phyloP scores from a whole-genome alignment of 2,113 vertebrate genomes.

The Otocyon megalotis region DNA sequence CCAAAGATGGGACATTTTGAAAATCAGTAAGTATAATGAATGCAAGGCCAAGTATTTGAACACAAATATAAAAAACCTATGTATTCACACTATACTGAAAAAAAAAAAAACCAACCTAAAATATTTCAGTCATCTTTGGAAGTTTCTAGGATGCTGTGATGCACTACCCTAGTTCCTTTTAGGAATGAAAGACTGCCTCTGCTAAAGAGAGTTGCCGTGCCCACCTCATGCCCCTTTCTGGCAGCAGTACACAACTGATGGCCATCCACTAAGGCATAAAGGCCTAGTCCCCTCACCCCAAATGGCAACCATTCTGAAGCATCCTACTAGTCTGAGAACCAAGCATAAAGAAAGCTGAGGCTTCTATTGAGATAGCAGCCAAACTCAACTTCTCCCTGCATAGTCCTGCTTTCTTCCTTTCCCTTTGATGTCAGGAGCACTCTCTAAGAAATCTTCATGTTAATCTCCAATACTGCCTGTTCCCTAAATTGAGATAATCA shows the following conservation, averaged over 20 bases:
- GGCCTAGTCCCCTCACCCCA: neutral
- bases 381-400: neutral
- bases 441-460: neutral
- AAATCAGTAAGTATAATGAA: neutral
- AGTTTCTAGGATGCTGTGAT: slow-evolving; percentile 5
- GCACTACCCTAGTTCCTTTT: neutral
- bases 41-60: neutral
- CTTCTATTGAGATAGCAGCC: neutral
- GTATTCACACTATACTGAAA: neutral
- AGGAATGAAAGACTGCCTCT: neutral
- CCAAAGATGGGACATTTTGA: neutral
- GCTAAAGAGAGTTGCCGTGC: neutral
- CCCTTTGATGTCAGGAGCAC: neutral
- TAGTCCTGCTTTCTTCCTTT: neutral
- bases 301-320: neutral
- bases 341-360: neutral
- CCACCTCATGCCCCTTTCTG: neutral
- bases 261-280: neutral
- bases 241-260: neutral
- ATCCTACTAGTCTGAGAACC: neutral
- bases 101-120: neutral
- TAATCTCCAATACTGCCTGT: neutral
- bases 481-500: slow-evolving; percentile 29
- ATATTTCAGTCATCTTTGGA: neutral
- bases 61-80: slow-evolving; percentile 4